These are phyloP conservation scores for Phoeniculus purpureus DNA, from an alignment of 2,797 vertebrate species.

Conservation along the genomic window DNA sequence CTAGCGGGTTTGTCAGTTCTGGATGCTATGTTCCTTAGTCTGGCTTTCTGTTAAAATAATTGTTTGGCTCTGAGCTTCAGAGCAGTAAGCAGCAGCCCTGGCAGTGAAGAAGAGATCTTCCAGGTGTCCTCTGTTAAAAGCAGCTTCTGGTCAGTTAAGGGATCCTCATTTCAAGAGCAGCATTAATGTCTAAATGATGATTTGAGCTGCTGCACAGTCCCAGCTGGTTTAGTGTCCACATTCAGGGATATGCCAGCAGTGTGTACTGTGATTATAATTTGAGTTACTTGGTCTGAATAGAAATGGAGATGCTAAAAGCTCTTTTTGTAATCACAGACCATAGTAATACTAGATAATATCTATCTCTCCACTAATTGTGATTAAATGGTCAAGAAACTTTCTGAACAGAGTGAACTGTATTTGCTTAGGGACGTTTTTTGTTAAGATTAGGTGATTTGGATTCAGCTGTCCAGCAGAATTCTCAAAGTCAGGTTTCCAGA, in stretches of 20 bases:
- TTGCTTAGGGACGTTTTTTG: not conserved
- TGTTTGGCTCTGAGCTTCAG: not conserved
- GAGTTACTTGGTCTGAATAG: not conserved
- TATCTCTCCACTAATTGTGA: not conserved
- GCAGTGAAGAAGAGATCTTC: not conserved
- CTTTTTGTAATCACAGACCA: not conserved
- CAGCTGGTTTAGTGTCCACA: not conserved
- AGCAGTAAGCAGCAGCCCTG: not conserved
- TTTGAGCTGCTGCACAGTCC: not conserved
- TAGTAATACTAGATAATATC: not conserved
- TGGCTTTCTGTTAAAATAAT: not conserved
- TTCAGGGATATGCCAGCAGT: not conserved
- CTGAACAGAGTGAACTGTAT: not conserved
- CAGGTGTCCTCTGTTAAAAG: not conserved
- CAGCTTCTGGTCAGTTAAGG: not conserved
- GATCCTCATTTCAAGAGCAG: not conserved
- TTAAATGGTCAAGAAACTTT: not conserved
- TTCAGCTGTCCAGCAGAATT: not conserved
- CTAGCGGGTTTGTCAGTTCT: not conserved
- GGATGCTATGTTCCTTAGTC: not conserved
- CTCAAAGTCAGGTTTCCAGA: not conserved
- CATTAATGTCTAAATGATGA: not conserved
- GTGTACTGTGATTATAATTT: not conserved
- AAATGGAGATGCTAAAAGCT: not conserved
- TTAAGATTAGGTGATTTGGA: not conserved